These are phyloP conservation scores for Chrysodeixis includens DNA, from an alignment of 2,888 invertebrate species.

Conservation along the genomic window DNA sequence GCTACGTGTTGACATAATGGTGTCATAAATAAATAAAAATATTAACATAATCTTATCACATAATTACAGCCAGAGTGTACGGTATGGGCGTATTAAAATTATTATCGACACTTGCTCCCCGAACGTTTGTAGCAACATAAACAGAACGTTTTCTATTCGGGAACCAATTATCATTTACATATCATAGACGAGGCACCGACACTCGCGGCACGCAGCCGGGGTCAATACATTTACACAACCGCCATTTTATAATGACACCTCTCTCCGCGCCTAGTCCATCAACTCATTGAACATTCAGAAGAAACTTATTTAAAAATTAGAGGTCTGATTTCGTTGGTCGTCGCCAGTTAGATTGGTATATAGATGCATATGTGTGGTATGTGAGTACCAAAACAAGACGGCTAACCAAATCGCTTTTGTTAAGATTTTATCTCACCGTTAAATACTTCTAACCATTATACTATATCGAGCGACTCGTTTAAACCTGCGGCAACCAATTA, in stretches of 20 bases:
- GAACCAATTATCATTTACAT: conserved; percentile 89
- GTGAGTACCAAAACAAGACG: conserved; percentile 87
- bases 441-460: conserved; percentile 88
- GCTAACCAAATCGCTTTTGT: conserved; percentile 88
- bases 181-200: conserved; percentile 87
- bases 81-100: conserved; percentile 77
- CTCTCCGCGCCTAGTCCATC: conserved; percentile 62
- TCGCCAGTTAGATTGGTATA: conserved; percentile 77
- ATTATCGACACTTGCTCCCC: conserved; percentile 79
- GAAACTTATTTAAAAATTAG: conserved; percentile 59
- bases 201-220: conserved; percentile 84
- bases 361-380: conserved; percentile 83
- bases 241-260: conserved; percentile 73
- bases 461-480: conserved; percentile 83
- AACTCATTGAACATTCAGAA: conserved; percentile 51
- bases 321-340: conserved; percentile 71
- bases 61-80: conserved; percentile 74
- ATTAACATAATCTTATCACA: conserved; percentile 75
- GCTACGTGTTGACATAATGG: conserved; percentile 49
- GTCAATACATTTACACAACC: conserved; percentile 85
- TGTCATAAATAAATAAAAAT: conserved; percentile 66
- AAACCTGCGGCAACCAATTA: conserved; percentile 82
- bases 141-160: conserved; percentile 86
- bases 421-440: conserved; percentile 88
- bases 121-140: conserved; percentile 80